A percentile compares a stretch with the other conserved stretches of the same genome.
These are phyloP conservation scores for Liodrosophila aerea DNA, from an alignment of 2,888 invertebrate species.

Conservation along the genomic window DNA sequence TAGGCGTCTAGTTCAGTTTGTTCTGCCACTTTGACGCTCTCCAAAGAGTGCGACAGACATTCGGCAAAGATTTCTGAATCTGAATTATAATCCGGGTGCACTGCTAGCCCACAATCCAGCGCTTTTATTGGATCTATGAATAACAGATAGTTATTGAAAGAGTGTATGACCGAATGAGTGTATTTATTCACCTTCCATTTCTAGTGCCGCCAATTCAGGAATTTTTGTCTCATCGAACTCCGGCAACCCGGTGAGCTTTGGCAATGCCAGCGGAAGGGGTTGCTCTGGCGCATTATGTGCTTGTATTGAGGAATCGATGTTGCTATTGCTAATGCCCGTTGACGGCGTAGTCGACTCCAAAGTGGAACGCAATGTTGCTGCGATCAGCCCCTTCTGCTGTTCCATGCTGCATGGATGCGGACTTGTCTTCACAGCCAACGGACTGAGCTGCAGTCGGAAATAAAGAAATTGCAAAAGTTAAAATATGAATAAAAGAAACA, in stretches of 20 bases:
- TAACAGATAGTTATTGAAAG: not conserved
- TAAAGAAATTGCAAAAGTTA: too few species aligned
- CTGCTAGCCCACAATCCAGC: not conserved
- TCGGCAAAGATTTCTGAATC: slow-evolving; percentile 76
- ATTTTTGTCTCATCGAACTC: slow-evolving; percentile 76
- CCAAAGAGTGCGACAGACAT: slow-evolving; percentile 72
- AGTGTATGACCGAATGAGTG: not conserved
- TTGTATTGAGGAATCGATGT: slow-evolving; percentile 27
- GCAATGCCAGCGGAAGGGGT: slow-evolving; percentile 14
- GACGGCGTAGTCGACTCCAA: slow-evolving; percentile 33
- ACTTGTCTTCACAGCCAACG: slow-evolving; percentile 65
- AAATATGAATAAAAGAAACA: slow-evolving; percentile 8
- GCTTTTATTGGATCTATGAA: slow-evolving; percentile 42
- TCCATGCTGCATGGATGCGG: slow-evolving; percentile 52
- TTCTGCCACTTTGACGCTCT: slow-evolving; percentile 45
- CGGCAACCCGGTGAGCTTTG: slow-evolving; percentile 60
- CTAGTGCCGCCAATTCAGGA: slow-evolving; percentile 65
- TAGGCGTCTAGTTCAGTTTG: slow-evolving; percentile 67
- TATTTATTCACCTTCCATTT: slow-evolving; percentile 58
- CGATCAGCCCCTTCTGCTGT: slow-evolving; percentile 53
- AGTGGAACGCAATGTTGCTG: slow-evolving; percentile 47
- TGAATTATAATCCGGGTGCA: slow-evolving; percentile 52
- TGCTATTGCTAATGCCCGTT: not conserved
- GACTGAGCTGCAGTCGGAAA: slow-evolving; percentile 68
- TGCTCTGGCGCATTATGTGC: slow-evolving; percentile 22